Conservation (phyloP, 1,140 invertebrate species). For the Megalopta genalis region DNA sequence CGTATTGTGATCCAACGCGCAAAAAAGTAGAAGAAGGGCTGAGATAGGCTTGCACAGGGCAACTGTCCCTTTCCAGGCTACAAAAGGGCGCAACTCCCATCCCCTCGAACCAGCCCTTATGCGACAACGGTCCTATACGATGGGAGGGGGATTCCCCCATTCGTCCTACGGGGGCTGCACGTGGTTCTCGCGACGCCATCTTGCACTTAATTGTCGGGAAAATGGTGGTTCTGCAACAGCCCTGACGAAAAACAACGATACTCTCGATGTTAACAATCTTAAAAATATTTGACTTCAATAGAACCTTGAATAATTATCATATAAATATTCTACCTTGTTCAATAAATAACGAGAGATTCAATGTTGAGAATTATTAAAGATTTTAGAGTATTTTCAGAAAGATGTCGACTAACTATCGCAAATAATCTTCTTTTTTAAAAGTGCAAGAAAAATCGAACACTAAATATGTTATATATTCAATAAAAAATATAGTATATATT, state of each 20-base stretch:
- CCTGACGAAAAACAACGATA: background rate
- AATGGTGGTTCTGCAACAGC: constrained; percentile 72
- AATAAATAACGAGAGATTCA: too few species aligned
- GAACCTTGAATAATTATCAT: background rate
- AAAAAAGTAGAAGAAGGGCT: constrained; percentile 59
- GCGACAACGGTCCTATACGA: constrained; percentile 68
- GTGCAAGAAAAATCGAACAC: too few species aligned
- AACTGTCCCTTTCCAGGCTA: constrained; percentile 66
- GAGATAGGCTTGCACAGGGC: constrained; percentile 64
- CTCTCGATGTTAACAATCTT: too few species aligned
- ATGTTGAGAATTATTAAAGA: too few species aligned
- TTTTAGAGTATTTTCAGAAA: too few species aligned
- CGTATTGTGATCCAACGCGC: constrained; percentile 54
- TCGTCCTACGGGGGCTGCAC: constrained; percentile 53
- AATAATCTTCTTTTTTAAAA: too few species aligned
- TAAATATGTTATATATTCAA: too few species aligned
- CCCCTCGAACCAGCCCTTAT: constrained; percentile 39
- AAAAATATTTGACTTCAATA: background rate
- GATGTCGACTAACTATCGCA: background rate
- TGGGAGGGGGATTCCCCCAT: constrained; percentile 64
- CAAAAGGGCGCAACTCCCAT: constrained; percentile 71
- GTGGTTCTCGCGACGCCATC: constrained; percentile 69
- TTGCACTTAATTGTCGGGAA: constrained; percentile 78
- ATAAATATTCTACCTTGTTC: too few species aligned
- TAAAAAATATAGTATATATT: too few species aligned